Base-by-base conservation (phyloP, 35 echinoderm and acorn worm species). In the Lytechinus variegatus region DNA sequence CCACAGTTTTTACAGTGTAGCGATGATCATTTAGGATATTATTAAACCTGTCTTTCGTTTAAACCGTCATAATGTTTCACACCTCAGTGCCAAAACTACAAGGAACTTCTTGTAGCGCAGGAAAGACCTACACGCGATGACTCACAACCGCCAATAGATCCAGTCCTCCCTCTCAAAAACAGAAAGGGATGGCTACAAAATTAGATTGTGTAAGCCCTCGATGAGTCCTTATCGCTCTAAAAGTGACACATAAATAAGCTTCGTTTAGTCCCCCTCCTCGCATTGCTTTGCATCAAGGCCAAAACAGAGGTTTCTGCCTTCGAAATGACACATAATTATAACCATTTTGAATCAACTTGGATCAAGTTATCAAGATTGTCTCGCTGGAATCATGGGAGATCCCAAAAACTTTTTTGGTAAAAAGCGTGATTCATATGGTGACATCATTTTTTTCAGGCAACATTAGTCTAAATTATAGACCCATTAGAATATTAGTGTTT, bases 321-420 rank as follows among this genome's bases (percentile, higher is more conserved):
- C 88, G 4, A 90, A 54, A 52, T 90, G 88, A 90, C 88, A 90
- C 88, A 90, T 90, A 52, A 90, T 90, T 90, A 90, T 54, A 90
- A 16, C 88, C 88, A 9, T 90, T 90, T 90, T 90, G 88, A 54
- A 90, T 90, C 88, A 90, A 90, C 16, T 52, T 21, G 16, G 88
- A 90, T 90, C 88, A 90, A 90, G 88, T 90, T 90, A 90, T 90
- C 29, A 90, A 52, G 88, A 52, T 54, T 90, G 88, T 90, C 88
- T 44, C 52, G 12, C 27, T 16, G 52, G 21, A 54, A 79, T 27
- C 52, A 54, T 10, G 12, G 88, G 88, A 16, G 16, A 33, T 33
- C 27, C 88, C 88, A 3, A 54, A 90, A 90, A 4, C 9, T 90
- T 79, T 79, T 79, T 24, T 4, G 52, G 88, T 33, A 12, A 90